phyloP scores from a whole-genome alignment of 2,797 vertebrate species.

The Chlorospingus flavigularis region DNA sequence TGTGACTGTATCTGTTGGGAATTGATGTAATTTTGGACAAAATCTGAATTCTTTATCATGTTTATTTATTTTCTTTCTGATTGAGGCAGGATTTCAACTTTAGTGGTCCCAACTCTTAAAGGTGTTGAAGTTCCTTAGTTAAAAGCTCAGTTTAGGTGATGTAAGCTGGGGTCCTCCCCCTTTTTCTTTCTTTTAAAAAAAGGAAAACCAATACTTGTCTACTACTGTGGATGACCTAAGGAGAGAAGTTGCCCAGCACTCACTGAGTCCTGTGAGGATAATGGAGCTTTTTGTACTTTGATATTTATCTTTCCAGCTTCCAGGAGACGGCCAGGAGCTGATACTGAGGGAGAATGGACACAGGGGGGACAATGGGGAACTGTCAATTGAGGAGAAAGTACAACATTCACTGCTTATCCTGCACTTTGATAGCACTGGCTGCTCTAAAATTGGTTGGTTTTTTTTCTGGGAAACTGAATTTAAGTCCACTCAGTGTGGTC shows the following conservation, averaged over 20 bases:
- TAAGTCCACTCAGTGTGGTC: background rate
- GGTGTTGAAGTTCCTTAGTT: background rate
- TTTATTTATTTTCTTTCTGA: background rate
- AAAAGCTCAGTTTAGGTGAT: background rate
- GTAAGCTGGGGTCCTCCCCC: background rate
- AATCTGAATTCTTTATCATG: background rate
- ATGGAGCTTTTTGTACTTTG: background rate
- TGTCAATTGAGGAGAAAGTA: background rate
- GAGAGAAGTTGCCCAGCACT: background rate
- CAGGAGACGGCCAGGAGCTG: constrained; percentile 13
- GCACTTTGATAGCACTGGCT: background rate
- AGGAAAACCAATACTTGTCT: background rate
- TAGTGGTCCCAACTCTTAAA: background rate
- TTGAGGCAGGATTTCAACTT: background rate
- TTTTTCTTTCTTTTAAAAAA: background rate
- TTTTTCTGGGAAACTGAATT: background rate
- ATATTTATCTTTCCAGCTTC: constrained; percentile 27
- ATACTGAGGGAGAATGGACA: background rate
- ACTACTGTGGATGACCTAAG: background rate
- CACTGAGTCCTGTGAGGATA: background rate
- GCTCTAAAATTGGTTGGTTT: background rate
- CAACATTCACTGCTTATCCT: background rate
- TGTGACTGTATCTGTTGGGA: background rate
- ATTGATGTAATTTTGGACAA: background rate
- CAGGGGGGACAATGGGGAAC: background rate